Evolutionary conservation across 2,888 invertebrate species (phyloP).

Genomic region (Andrena flavipes): DNA sequence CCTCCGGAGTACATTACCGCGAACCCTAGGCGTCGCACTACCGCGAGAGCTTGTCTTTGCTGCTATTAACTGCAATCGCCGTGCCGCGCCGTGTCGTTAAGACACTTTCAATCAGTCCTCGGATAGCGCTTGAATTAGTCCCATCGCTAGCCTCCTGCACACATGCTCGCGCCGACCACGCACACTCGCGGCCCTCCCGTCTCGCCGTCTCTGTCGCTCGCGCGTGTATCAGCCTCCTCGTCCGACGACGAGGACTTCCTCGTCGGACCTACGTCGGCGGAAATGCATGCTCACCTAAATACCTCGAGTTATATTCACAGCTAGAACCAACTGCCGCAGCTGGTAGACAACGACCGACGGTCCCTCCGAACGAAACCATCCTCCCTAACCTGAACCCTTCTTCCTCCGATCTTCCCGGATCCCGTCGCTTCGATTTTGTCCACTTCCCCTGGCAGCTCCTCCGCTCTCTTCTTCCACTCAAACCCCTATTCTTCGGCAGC

Average conservation of each 20-base stretch:
- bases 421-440: not conserved
- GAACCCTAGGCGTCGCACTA: too few relatives aligned
- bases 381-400: not conserved
- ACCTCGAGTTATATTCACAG: conserved; percentile 73
- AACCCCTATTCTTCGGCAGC: too few relatives aligned
- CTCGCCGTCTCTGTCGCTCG: not conserved
- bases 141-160: conserved; percentile 42
- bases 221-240: conserved; percentile 22
- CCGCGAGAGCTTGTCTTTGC: too few relatives aligned
- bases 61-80: not conserved
- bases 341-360: conserved; percentile 37
- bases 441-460: not conserved
- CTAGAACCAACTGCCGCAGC: conserved; percentile 43
- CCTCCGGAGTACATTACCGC: too few relatives aligned
- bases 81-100: not conserved
- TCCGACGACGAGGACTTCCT: conserved; percentile 37
- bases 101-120: not conserved
- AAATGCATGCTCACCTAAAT: conserved; percentile 77
- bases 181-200: not conserved
- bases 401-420: not conserved
- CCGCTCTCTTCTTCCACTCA: not conserved
- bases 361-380: not conserved
- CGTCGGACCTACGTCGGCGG: conserved; percentile 63
- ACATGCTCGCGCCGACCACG: not conserved
- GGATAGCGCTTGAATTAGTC: conserved; percentile 13